Percentiles rank a stretch among this genome's conserved stretches.
Evolutionary conservation across 2,888 invertebrate genomes (phyloP).

Genomic region (Cyrtodaria siliqua): DNA sequence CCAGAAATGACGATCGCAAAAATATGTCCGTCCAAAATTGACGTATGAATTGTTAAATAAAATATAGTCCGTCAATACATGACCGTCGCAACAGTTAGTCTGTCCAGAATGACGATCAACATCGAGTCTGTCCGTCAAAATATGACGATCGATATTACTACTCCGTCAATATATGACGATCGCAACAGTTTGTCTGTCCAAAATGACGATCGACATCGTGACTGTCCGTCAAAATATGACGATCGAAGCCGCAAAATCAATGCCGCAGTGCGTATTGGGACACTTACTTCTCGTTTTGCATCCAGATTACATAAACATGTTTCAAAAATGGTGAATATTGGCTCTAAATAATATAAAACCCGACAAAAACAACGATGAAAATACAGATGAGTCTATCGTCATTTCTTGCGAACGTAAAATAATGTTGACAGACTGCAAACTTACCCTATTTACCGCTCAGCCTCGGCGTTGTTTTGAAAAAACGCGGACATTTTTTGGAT

Average conservation of each 20-base stretch:
- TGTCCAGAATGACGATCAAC: conserved; percentile 1
- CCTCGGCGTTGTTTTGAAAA: not conserved
- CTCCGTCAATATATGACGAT: not conserved
- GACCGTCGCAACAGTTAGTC: conserved; percentile 3
- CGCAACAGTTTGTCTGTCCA: not conserved
- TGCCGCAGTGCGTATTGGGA: not conserved
- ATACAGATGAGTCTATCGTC: not conserved
- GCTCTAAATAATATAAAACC: not conserved
- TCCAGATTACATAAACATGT: not conserved
- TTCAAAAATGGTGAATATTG: not conserved
- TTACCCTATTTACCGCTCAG: not conserved
- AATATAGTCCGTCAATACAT: conserved; percentile 5
- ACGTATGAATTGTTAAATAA: not conserved
- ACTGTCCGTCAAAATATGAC: conserved; percentile 1
- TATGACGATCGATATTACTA: not conserved
- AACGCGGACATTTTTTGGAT: not conserved
- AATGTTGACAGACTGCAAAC: conserved; percentile 1
- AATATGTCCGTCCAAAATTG: not conserved
- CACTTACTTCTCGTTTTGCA: not conserved
- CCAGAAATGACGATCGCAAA: not conserved
- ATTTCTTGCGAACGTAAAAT: not conserved
- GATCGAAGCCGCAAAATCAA: conserved; percentile 1
- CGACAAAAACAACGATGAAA: not conserved
- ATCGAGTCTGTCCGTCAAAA: conserved; percentile 1
- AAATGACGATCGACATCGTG: not conserved